phyloP scores from a whole-genome alignment of 2,888 invertebrate species.

The Carcina quercana region DNA sequence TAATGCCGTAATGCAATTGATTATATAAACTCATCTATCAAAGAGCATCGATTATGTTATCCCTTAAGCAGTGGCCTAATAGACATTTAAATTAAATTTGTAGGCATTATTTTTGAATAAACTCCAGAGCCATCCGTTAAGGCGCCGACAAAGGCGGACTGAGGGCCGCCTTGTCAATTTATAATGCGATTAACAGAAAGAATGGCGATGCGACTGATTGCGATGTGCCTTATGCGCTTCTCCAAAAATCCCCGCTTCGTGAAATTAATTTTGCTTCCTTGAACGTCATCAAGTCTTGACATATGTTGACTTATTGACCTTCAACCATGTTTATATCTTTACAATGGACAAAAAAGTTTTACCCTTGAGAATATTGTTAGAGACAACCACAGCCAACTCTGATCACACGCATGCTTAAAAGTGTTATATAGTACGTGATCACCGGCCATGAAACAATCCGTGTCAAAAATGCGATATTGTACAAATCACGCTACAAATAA shows the following conservation, averaged over 20 bases:
- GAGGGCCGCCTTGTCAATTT: constrained; percentile 59
- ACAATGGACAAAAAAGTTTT: too few relatives aligned
- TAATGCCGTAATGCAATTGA: constrained; percentile 18
- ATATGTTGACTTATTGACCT: too few relatives aligned
- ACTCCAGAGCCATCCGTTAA: constrained; percentile 45
- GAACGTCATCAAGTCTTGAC: constrained; percentile 24
- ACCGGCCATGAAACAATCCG: too few relatives aligned
- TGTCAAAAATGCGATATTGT: too few relatives aligned
- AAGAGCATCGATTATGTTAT: constrained; percentile 23
- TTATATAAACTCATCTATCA: constrained; percentile 22
- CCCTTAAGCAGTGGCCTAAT: constrained; percentile 42
- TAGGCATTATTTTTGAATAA: constrained; percentile 53
- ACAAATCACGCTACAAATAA: too few relatives aligned
- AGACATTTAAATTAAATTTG: constrained; percentile 47
- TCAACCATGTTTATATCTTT: too few relatives aligned
- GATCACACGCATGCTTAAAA: too few relatives aligned
- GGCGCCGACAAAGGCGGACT: constrained; percentile 59
- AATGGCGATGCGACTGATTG: constrained; percentile 60
- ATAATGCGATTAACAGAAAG: constrained; percentile 69
- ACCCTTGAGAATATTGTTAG: too few relatives aligned
- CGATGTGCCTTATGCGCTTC: constrained; percentile 48
- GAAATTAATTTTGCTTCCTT: constrained; percentile 44
- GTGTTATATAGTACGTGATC: too few relatives aligned
- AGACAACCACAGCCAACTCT: too few relatives aligned
- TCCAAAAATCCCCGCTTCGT: constrained; percentile 41